Evolutionary conservation across 1,140 invertebrate species (phyloP).

Genomic region (Calycopis cecrops): DNA sequence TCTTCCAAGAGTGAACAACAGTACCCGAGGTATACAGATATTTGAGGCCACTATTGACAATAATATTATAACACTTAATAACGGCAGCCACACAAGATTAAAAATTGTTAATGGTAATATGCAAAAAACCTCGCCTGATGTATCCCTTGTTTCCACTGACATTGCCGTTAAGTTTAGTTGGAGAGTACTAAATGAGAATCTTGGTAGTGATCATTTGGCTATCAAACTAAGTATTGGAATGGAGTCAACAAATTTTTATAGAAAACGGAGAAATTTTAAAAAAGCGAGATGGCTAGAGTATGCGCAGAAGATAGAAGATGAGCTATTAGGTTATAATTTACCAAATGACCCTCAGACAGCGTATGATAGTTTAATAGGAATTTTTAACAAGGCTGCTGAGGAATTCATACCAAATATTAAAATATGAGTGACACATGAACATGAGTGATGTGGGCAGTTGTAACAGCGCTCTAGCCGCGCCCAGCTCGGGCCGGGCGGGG

Average conservation of each 20-base stretch:
- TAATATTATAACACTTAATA: too few species aligned
- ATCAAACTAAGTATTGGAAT: too few species aligned
- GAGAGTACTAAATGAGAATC: background rate
- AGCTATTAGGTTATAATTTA: background rate
- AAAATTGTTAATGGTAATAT: background rate
- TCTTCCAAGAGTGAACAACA: too few species aligned
- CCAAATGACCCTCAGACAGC: background rate
- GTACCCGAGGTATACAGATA: too few species aligned
- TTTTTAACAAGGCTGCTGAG: background rate
- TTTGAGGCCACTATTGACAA: too few species aligned
- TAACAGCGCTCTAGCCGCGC: too few species aligned
- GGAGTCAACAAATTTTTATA: too few species aligned
- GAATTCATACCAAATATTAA: background rate
- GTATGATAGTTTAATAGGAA: background rate
- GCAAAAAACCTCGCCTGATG: background rate
- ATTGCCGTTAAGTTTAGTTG: background rate
- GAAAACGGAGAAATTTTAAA: background rate
- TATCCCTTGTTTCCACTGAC: background rate
- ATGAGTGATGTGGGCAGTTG: too few species aligned
- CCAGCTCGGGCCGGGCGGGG: too few species aligned
- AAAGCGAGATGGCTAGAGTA: background rate
- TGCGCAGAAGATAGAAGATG: background rate
- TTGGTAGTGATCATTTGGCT: too few species aligned
- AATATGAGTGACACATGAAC: too few species aligned
- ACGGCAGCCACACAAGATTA: too few species aligned